These are phyloP conservation scores for Brachycybe producta DNA, from an alignment of 2,888 invertebrate species.

Conservation along the genomic window DNA sequence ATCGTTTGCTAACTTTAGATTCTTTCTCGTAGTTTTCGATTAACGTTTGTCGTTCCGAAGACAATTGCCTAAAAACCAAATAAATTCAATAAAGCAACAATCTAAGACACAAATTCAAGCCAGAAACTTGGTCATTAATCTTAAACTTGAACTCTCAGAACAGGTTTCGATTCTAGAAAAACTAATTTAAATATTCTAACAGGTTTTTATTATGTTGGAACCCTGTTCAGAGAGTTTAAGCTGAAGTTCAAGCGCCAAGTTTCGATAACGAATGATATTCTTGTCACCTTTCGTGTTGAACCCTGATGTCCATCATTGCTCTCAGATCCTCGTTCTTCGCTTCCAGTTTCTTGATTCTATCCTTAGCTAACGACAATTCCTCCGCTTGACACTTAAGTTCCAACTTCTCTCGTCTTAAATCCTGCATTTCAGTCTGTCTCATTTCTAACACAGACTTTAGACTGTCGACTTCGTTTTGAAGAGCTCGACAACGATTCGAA, in stretches of 20 bases:
- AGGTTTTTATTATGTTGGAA: too few species aligned
- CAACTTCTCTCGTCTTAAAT: slow-evolving; percentile 43
- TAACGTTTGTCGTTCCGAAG: slow-evolving; percentile 56
- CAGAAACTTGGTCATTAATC: too few species aligned
- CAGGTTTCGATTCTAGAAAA: too few species aligned
- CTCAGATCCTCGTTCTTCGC: slow-evolving; percentile 77
- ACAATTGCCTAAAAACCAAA: slow-evolving; percentile 43
- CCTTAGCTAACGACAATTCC: slow-evolving; percentile 54
- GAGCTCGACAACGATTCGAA: slow-evolving; percentile 26
- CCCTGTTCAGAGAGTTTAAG: too few species aligned
- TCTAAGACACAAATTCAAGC: background rate
- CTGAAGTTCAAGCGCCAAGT: background rate
- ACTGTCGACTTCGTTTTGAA: slow-evolving; percentile 65
- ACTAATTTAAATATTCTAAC: too few species aligned
- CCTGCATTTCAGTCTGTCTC: slow-evolving; percentile 69
- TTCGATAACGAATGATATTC: background rate
- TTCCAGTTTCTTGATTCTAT: slow-evolving; percentile 59
- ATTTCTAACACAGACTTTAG: slow-evolving; percentile 76
- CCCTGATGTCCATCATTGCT: slow-evolving; percentile 54
- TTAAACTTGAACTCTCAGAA: too few species aligned
- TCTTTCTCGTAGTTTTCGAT: slow-evolving; percentile 52
- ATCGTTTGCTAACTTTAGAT: slow-evolving; percentile 58
- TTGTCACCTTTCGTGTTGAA: slow-evolving; percentile 56
- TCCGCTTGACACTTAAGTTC: slow-evolving; percentile 60
- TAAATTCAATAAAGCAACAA: slow-evolving; percentile 17